Evolutionary conservation across 1,140 invertebrate species (phyloP), one percentile per base, ranked within the genome.

Genomic region (Diabrotica virgifera): DNA sequence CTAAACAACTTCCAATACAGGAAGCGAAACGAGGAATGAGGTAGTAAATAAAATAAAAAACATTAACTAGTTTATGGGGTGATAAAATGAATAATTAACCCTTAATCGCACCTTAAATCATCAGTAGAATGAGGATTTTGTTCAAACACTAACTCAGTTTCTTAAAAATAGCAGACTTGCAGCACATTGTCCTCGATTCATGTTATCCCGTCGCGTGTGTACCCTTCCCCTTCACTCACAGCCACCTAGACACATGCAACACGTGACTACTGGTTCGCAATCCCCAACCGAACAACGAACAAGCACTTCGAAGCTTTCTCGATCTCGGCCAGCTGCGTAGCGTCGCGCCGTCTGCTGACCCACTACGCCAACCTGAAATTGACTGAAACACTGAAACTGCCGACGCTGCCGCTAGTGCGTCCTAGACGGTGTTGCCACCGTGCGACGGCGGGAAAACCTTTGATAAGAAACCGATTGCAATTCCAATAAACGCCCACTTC

Each of bases 341-440:
- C 40, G 40, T 3, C 40, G 40, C 6, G n/a, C n/a, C n/a, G n/a
- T n/a, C n/a, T n/a, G n/a, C 40, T 46, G 40, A 46, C 40, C 40
- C n/a, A 46, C 40, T 46, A 46, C 40, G 8, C 8, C 40, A 46
- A 46, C 8, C 40, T 46, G 40, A 46, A 46, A 46, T 46, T 46
- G 40, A 46, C 40, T 46, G 40, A 46, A 46, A 46, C n/a, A 46
- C 40, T 46, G 40, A 46, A 46, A 46, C 40, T 46, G 40, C n/a
- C 40, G 24, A 1, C 40, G 40, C 40, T n/a, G 40, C 40, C 40
- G 5, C 4, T 3, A 46, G 40, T 46, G 40, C 40, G 40, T n/a
- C 40, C 8, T 46, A 46, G 8, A n/a, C 40, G n/a, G n/a, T n/a
- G 40, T 46, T 46, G 40, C 40, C 40, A 46, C 24, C 24, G 24